These are phyloP conservation scores for Spongilla lacustris DNA, from an alignment of 37 sponge, comb jelly and placozoan genomes.

Conservation along the genomic window DNA sequence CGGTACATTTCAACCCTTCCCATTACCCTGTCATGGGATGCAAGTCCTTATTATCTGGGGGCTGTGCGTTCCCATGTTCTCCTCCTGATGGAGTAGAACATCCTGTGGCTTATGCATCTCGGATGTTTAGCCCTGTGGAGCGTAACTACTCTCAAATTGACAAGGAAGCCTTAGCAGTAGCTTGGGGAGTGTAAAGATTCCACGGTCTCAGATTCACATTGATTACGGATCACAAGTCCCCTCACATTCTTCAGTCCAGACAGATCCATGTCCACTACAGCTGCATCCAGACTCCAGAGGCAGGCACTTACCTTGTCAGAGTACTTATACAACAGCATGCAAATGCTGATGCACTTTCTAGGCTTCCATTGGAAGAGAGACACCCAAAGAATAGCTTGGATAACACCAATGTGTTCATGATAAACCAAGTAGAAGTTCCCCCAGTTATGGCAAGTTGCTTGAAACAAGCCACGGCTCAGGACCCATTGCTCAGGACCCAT, in stretches of 20 bases:
- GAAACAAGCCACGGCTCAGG: constrained; percentile 2
- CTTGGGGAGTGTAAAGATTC: constrained; percentile 45
- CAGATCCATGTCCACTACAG: constrained; percentile 25
- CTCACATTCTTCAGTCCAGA: constrained; percentile 43
- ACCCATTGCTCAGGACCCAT: too few relatives aligned
- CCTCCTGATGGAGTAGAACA: constrained; percentile 23
- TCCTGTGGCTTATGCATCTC: constrained; percentile 63
- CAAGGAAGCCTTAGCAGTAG: constrained; percentile 45
- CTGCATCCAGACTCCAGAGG: constrained; percentile 41
- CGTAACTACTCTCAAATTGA: constrained; percentile 63
- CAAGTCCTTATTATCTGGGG: constrained; percentile 42
- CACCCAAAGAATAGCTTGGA: neutral
- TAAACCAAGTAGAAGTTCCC: neutral
- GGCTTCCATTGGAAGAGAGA: constrained; percentile 14
- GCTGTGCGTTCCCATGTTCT: constrained; percentile 50
- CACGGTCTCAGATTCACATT: constrained; percentile 63
- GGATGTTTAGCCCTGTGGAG: constrained; percentile 45
- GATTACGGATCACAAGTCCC: constrained; percentile 59
- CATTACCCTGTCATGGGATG: constrained; percentile 27
- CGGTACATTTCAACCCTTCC: constrained; percentile 51
- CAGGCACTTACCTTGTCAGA: constrained; percentile 45
- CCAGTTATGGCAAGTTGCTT: constrained; percentile 19
- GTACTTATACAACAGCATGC: constrained; percentile 38
- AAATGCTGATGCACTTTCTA: constrained; percentile 67
- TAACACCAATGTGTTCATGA: constrained; percentile 12